Conservation (phyloP, 2,797 vertebrate genomes). For the Eidolon dupreanum region DNA sequence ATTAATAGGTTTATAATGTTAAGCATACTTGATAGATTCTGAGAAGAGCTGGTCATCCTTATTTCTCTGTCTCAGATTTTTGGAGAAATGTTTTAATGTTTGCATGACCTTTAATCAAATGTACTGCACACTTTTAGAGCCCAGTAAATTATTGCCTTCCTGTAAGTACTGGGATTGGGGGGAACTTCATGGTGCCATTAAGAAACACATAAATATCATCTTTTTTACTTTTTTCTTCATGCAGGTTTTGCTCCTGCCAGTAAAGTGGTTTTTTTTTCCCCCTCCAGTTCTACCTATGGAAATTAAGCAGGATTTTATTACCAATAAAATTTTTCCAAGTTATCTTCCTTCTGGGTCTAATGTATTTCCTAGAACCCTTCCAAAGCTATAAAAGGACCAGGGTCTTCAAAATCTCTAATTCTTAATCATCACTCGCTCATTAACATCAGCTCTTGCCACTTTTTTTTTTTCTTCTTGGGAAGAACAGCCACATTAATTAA, state of each 20-base stretch:
- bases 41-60: slow-evolving; percentile 19
- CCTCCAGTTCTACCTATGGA: slow-evolving; percentile 1
- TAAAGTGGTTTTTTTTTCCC: neutral
- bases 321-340: slow-evolving; percentile 48
- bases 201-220: slow-evolving; percentile 49
- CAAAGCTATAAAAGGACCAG: neutral
- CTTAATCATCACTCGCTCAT: slow-evolving; percentile 32
- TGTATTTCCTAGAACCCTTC: slow-evolving; percentile 23
- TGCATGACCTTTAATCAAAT: slow-evolving; percentile 63
- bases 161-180: neutral
- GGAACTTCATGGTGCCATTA: slow-evolving; percentile 13
- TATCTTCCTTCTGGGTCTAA: slow-evolving; percentile 62
- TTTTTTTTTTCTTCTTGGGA: neutral
- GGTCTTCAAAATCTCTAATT: neutral
- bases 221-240: slow-evolving; percentile 30
- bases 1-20: slow-evolving; percentile 60
- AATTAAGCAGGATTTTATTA: slow-evolving; percentile 67
- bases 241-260: slow-evolving; percentile 44
- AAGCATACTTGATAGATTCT: slow-evolving; percentile 27
- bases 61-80: slow-evolving; percentile 55
- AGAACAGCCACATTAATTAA: neutral
- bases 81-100: slow-evolving; percentile 54
- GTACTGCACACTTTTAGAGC: slow-evolving; percentile 54
- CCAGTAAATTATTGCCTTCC: slow-evolving; percentile 5
- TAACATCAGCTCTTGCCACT: neutral